Evolutionary conservation across 2,797 vertebrate species (phyloP).

Genomic region (Betta splendens): DNA sequence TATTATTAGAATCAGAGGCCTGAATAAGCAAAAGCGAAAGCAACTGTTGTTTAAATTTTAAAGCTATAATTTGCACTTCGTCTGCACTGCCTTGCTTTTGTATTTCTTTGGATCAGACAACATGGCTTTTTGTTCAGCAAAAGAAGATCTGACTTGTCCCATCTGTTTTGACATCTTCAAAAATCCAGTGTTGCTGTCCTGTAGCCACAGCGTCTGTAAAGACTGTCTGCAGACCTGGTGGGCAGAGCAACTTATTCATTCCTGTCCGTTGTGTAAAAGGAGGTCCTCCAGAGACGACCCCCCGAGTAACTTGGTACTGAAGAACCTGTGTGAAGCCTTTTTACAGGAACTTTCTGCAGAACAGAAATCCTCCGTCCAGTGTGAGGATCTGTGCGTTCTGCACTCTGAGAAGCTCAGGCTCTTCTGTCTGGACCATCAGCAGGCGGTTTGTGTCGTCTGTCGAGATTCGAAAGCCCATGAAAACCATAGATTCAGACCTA

Average conservation of each 20-base stretch:
- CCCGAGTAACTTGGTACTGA: slow-evolving; percentile 18
- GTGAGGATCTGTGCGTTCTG: slow-evolving; percentile 20
- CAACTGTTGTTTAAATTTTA: too few species aligned
- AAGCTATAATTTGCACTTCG: too few species aligned
- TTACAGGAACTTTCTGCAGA: background rate
- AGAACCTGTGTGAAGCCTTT: slow-evolving; percentile 33
- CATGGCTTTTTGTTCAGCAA: slow-evolving; percentile 3
- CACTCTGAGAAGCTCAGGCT: slow-evolving; percentile 40
- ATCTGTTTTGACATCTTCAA: slow-evolving; percentile 29
- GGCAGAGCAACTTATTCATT: background rate
- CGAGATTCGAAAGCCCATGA: slow-evolving; percentile 27
- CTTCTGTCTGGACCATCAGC: slow-evolving; percentile 41
- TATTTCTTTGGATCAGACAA: background rate
- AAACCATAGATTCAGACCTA: slow-evolving; percentile 32
- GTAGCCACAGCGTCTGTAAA: slow-evolving; percentile 42
- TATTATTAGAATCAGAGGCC: background rate
- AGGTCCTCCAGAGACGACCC: slow-evolving; percentile 17
- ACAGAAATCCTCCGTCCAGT: too few species aligned
- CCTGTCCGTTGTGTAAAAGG: slow-evolving; percentile 34
- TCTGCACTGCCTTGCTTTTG: background rate
- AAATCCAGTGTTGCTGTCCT: slow-evolving; percentile 35
- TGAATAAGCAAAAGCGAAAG: background rate
- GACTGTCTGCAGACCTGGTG: slow-evolving; percentile 35
- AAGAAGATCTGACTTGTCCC: slow-evolving; percentile 4
- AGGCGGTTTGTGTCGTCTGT: slow-evolving; percentile 35